A percentile compares a stretch with the other conserved stretches of the same genome.
These are phyloP conservation scores for Dreissena polymorpha DNA, from an alignment of 1,140 invertebrate genomes.

Conservation along the genomic window DNA sequence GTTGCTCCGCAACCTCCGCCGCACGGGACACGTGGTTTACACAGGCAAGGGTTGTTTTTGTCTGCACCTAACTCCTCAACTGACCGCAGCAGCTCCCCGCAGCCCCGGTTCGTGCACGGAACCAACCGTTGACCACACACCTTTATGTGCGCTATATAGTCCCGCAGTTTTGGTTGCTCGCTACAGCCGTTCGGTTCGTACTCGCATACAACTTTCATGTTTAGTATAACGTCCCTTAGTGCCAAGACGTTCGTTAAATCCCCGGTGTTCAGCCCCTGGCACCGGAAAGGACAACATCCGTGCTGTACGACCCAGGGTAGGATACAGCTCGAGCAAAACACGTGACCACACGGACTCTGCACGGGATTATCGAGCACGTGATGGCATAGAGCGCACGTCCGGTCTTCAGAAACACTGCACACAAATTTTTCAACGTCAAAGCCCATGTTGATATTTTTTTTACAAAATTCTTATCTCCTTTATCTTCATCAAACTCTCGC, in stretches of 20 bases:
- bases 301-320: constrained; percentile 66
- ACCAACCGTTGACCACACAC: constrained; percentile 58
- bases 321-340: constrained; percentile 69
- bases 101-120: constrained; percentile 60
- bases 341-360: constrained; percentile 62
- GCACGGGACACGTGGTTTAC: constrained; percentile 62
- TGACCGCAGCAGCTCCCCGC: constrained; percentile 39
- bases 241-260: constrained; percentile 66
- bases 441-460: constrained; percentile 59
- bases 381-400: constrained; percentile 63
- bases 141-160: constrained; percentile 60
- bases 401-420: constrained; percentile 62
- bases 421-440: constrained; percentile 68
- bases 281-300: constrained; percentile 62
- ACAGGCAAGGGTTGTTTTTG: constrained; percentile 58
- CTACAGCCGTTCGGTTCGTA: constrained; percentile 61
- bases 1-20: constrained; percentile 63
- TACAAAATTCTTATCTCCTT: neutral
- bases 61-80: constrained; percentile 49
- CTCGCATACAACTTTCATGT: constrained; percentile 67
- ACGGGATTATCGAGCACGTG: constrained; percentile 68
- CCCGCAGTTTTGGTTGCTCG: constrained; percentile 55
- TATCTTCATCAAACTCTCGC: neutral
- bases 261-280: constrained; percentile 54
- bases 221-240: constrained; percentile 61